These are phyloP conservation scores for Lordiphosa andalusiaca DNA, from an alignment of 2,888 invertebrate species.

Conservation along the genomic window DNA sequence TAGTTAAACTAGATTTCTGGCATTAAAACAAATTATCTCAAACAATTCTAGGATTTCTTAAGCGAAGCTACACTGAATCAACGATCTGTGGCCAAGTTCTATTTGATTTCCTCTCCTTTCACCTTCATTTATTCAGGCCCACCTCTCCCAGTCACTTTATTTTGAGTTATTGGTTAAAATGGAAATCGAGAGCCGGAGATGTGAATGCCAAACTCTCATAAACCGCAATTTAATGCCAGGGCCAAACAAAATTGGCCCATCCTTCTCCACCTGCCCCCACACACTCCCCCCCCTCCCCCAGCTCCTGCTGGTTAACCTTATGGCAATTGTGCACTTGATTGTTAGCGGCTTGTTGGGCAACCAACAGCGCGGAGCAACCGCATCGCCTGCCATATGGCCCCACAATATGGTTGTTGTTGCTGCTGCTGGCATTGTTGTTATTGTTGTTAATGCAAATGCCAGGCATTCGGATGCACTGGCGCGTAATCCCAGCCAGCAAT, in stretches of 20 bases:
- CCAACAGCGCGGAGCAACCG: constrained; percentile 55
- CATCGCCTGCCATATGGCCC: constrained; percentile 28
- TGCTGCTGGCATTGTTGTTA: constrained; percentile 28
- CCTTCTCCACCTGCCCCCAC: neutral
- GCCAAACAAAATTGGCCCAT: constrained; percentile 75
- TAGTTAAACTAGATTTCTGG: too few relatives aligned
- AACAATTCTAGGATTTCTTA: too few relatives aligned
- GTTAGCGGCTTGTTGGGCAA: constrained; percentile 71
- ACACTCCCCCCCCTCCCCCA: too few relatives aligned
- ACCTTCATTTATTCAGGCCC: too few relatives aligned
- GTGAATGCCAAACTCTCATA: constrained; percentile 57
- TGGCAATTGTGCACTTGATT: constrained; percentile 71
- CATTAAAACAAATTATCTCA: too few relatives aligned
- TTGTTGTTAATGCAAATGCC: constrained; percentile 46
- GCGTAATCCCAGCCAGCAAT: constrained; percentile 48
- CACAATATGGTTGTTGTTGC: constrained; percentile 22
- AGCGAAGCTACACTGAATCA: too few relatives aligned
- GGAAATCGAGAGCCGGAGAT: constrained; percentile 3
- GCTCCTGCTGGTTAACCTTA: constrained; percentile 20
- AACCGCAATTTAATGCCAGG: constrained; percentile 33
- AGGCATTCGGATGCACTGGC: constrained; percentile 64
- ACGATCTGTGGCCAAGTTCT: too few relatives aligned
- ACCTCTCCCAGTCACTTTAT: too few relatives aligned
- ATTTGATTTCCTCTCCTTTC: too few relatives aligned
- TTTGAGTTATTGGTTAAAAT: too few relatives aligned